Base-by-base conservation (phyloP, 2,113 vertebrate genomes). In the Ascaphus truei region DNA sequence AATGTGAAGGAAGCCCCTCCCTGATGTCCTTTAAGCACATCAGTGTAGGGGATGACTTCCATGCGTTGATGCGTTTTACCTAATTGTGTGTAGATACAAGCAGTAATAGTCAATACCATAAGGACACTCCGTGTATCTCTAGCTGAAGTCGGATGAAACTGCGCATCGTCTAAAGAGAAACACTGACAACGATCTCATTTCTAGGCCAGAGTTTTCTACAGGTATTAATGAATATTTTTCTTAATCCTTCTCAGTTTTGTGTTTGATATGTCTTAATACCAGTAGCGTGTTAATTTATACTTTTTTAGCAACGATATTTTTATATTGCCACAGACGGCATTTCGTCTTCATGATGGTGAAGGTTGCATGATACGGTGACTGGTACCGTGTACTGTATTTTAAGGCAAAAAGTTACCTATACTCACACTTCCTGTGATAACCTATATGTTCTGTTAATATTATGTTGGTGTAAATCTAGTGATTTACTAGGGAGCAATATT, bases 271-370 rank as follows among this genome's bases (percentile, higher is more conserved):
- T 91, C 93, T 92, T 96, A 94, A 94, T 91, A 94, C 94, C 94
- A 90, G 93, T 97, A 96, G 92, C 92, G 92, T 94, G 93, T 95
- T 98, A 94, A 95, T 97, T 98, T 98, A 95, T 98, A 98, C 94
- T 98, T 98, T 98, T 98, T 93, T 98, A 98, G 95, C 93, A 91
- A 91, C 88, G 95, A 90, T 97, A 96, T 98, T 98, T 98, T 98
- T 98, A 94, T 96, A 96, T 93, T 93, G 86, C 80, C 90, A 90
- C 89, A 85, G 91, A 86, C 84, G 90, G 91, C 93, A 88, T 90
- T 92, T 88, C 91, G 85, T 84, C 90, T 84, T 92, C 91, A 89
- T 78, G 80, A 82, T 74, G 86, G 85, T 80, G 84, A 92, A 84
- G 75, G 83, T 87, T 84, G 71, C 81, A 84, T 89, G 90, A 86